Percentiles rank a stretch among this genome's conserved stretches.
Evolutionary conservation across 1,140 invertebrate species (phyloP).

Genomic region (Tetragnatha versicolor): DNA sequence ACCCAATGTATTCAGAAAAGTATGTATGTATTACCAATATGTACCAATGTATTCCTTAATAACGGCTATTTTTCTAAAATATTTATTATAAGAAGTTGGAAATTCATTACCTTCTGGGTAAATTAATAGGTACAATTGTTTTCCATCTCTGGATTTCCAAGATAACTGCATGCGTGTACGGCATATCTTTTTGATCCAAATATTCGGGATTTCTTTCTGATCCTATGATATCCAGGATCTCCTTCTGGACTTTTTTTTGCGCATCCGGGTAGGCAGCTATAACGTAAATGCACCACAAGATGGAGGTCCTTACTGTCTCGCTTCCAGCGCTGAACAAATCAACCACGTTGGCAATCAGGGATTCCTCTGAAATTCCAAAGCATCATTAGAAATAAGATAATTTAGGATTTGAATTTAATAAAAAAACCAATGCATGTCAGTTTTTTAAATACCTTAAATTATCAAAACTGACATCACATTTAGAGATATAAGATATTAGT

Average conservation of each 20-base stretch:
- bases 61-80: too few species aligned
- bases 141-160: constrained; percentile 33
- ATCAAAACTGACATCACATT: too few species aligned
- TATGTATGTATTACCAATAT: too few species aligned
- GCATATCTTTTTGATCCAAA: constrained; percentile 31
- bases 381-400: too few species aligned
- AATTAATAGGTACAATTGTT: constrained; percentile 17
- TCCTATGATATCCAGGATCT: constrained; percentile 70
- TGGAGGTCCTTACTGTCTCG: constrained; percentile 62
- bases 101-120: too few species aligned
- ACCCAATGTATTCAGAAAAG: too few species aligned
- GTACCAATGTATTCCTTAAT: too few species aligned
- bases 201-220: constrained; percentile 50
- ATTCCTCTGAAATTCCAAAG: constrained; percentile 4
- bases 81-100: too few species aligned
- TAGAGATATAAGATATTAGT: too few species aligned
- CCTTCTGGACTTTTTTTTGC: constrained; percentile 64
- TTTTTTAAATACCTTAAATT: too few species aligned
- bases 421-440: too few species aligned
- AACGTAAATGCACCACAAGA: constrained; percentile 61
- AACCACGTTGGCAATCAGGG: constrained; percentile 43
- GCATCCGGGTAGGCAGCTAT: constrained; percentile 62
- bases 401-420: too few species aligned
- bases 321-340: constrained; percentile 61
- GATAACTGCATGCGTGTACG: constrained; percentile 28